Evolutionary conservation across 2,113 vertebrate genomes (phyloP), one percentile per base, ranked within the genome.

Genomic region (Forbesichthys papilliferus): DNA sequence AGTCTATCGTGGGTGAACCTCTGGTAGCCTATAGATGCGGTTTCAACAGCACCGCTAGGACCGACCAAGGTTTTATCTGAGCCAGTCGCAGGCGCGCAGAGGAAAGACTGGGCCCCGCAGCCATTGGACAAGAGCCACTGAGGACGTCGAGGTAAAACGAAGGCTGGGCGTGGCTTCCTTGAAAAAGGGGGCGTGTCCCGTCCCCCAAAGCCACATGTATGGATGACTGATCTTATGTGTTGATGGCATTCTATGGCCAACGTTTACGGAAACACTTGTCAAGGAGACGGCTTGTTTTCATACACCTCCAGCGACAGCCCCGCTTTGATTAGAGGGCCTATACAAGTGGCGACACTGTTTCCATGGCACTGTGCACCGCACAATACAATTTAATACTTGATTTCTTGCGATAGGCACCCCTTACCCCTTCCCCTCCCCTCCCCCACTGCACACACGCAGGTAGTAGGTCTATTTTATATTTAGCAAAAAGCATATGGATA

Each of bases 191-290:
- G 71, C 68, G 47, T 11, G 55, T 27, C 66, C 12, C 4, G 7
- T n/a, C 66, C 55, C 11, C 27, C 52, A 59, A 52, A 69, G 27
- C 73, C 20, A 47, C 11, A 65, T 61, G 71, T 9, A 66, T 64
- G 74, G 68, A 78, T 69, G 82, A 81, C 64, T 74, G 82, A 80
- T 58, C 77, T 62, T 48, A 63, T 79, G 81, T 83, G 87, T 83
- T 86, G 79, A 77, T 83, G 66, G 73, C 77, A 51, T 76, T 64
- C 64, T 66, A 78, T 77, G 66, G 78, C 74, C 74, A 68, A 84
- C 79, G 77, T 88, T 87, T 82, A 86, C 71, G 84, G 90, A 90
- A 86, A 89, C 87, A 86, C 86, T 87, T 86, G 88, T 89, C 82
- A 91, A 36, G 69, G 83, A 89, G 80, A 80, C 77, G 71, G 70